A percentile compares a stretch with the other conserved stretches of the same genome.
Evolutionary conservation across 2,113 vertebrate genomes (phyloP).

Genomic region (Willisornis vidua): DNA sequence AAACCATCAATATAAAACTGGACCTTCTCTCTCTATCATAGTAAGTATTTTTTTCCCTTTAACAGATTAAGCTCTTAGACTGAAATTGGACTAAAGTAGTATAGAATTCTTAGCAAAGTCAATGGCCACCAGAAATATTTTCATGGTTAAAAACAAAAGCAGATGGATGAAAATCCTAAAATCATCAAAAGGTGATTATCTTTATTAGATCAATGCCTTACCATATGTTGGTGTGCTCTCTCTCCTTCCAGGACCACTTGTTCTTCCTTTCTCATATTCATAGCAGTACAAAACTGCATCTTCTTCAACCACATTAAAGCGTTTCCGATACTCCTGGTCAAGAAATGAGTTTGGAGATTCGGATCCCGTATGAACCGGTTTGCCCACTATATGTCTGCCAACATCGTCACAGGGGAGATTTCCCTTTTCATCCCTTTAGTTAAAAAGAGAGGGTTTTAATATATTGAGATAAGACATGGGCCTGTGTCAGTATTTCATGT

Average conservation of each 20-base stretch:
- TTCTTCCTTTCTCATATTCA: slow-evolving; percentile 94
- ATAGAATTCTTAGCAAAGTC: neutral
- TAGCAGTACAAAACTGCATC: slow-evolving; percentile 96
- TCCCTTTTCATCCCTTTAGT: slow-evolving; percentile 89
- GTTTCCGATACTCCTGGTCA: slow-evolving; percentile 93
- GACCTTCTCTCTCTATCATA: neutral
- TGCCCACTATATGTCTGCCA: slow-evolving; percentile 84
- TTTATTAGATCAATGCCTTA: slow-evolving; percentile 61
- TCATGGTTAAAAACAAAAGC: neutral
- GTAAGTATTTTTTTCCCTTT: neutral
- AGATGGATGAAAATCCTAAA: neutral
- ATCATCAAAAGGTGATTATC: neutral
- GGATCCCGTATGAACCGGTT: slow-evolving; percentile 88
- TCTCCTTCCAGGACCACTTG: slow-evolving; percentile 87
- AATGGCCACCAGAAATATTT: neutral
- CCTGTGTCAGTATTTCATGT: neutral
- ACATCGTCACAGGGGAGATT: slow-evolving; percentile 87
- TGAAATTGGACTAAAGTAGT: neutral
- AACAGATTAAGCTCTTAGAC: neutral
- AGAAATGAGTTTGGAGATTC: slow-evolving; percentile 98
- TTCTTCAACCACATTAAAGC: slow-evolving; percentile 93
- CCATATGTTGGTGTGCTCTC: slow-evolving; percentile 95
- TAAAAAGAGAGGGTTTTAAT: slow-evolving; percentile 3
- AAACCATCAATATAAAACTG: neutral
- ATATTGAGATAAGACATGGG: neutral